These are phyloP conservation scores for Chrysolophus pictus DNA, from an alignment of 2,797 vertebrate genomes.

Conservation along the genomic window DNA sequence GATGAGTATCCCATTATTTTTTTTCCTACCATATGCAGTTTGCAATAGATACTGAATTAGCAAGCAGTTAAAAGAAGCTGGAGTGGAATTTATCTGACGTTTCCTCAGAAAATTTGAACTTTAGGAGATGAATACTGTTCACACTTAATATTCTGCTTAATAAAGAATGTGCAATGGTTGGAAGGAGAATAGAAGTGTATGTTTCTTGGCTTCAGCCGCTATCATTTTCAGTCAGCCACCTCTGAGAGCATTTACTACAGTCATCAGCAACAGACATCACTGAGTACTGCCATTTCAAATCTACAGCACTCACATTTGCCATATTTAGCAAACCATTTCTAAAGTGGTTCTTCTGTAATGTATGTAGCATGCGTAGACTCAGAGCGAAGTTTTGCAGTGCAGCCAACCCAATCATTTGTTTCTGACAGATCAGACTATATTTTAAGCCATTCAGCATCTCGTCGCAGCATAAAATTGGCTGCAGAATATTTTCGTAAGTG, in stretches of 20 bases:
- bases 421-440: neutral
- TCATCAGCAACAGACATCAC: neutral
- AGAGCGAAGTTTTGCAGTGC: neutral
- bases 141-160: constrained; percentile 68
- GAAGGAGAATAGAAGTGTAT: constrained; percentile 41
- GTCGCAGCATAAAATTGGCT: neutral
- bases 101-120: constrained; percentile 52
- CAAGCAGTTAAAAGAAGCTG: constrained; percentile 19
- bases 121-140: constrained; percentile 34
- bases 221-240: neutral
- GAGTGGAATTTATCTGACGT: constrained; percentile 10
- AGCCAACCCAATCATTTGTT: neutral
- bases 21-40: constrained; percentile 1
- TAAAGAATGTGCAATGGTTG: constrained; percentile 64
- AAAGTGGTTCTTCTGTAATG: neutral
- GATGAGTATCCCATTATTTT: constrained; percentile 18
- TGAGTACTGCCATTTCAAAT: neutral
- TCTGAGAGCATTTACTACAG: neutral
- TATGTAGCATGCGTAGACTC: neutral
- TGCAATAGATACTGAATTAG: constrained; percentile 1
- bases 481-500: neutral
- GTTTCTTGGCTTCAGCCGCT: constrained; percentile 17
- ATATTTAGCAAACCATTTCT: neutral
- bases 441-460: neutral
- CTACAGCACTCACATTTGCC: neutral